Conservation (phyloP, 2,113 vertebrate genomes). For the Vanacampus margaritifer region DNA sequence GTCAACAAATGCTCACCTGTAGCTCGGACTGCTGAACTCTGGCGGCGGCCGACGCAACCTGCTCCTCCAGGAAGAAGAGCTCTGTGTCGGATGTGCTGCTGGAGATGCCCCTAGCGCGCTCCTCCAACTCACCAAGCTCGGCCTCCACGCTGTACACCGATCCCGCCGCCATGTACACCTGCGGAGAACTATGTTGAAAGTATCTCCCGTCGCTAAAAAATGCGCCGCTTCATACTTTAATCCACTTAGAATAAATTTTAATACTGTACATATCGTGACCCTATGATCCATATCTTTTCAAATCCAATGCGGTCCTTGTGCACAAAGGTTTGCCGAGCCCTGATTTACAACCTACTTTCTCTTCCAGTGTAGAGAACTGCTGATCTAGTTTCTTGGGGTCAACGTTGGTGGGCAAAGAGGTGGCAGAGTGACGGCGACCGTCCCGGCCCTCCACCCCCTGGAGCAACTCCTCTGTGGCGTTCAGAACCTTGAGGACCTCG, state of each 20-base stretch:
- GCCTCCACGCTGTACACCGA: slow-evolving; percentile 85
- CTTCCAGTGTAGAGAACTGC: slow-evolving; percentile 89
- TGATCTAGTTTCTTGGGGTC: slow-evolving; percentile 82
- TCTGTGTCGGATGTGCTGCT: slow-evolving; percentile 78
- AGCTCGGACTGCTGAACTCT: slow-evolving; percentile 92
- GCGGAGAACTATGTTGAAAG: not conserved
- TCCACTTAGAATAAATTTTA: too few relatives aligned
- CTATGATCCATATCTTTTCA: too few relatives aligned
- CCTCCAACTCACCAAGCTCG: slow-evolving; percentile 84
- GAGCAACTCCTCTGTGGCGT: slow-evolving; percentile 90
- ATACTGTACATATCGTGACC: too few relatives aligned
- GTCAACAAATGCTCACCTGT: slow-evolving; percentile 72
- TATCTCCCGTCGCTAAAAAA: too few relatives aligned
- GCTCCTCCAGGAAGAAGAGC: slow-evolving; percentile 87
- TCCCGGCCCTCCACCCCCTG: slow-evolving; percentile 71
- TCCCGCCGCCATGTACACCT: slow-evolving; percentile 92
- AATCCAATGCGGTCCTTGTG: too few relatives aligned
- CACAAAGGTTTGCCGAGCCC: not conserved
- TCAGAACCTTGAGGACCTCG: slow-evolving; percentile 93
- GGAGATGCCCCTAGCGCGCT: slow-evolving; percentile 81
- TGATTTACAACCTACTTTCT: slow-evolving; percentile 76
- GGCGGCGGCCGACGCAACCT: slow-evolving; percentile 89
- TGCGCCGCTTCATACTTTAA: too few relatives aligned
- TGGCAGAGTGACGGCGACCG: slow-evolving; percentile 26
- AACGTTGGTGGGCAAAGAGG: slow-evolving; percentile 68